Percentiles rank a stretch among this genome's conserved stretches.
These are phyloP conservation scores for Polypterus bichir DNA, from an alignment of 2,113 vertebrate species.

Conservation along the genomic window DNA sequence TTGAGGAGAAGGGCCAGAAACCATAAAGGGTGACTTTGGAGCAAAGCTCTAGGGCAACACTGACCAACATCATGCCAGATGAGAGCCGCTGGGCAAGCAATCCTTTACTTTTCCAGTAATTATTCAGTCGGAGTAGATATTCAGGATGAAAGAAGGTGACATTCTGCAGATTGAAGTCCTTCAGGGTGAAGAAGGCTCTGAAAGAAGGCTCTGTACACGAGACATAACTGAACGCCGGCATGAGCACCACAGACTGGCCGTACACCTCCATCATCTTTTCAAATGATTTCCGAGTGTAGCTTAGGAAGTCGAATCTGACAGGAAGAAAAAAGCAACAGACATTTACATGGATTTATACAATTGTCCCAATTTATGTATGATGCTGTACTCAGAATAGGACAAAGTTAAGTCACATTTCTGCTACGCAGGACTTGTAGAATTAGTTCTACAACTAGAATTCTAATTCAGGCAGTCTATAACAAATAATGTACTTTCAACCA, in stretches of 20 bases:
- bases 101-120: slow-evolving; percentile 73
- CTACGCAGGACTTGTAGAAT: too few species aligned
- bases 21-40: slow-evolving; percentile 74
- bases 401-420: too few species aligned
- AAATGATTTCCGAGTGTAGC: too few species aligned
- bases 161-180: slow-evolving; percentile 55
- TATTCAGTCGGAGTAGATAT: slow-evolving; percentile 62
- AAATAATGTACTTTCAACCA: too few species aligned
- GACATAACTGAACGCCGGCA: slow-evolving; percentile 76
- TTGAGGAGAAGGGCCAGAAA: slow-evolving; percentile 84
- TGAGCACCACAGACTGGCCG: slow-evolving; percentile 49
- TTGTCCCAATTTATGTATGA: too few species aligned
- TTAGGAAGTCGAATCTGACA: too few species aligned
- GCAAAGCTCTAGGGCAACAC: slow-evolving; percentile 75
- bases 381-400: too few species aligned
- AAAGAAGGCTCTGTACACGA: slow-evolving; percentile 67
- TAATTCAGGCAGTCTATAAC: too few species aligned
- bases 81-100: slow-evolving; percentile 63
- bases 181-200: slow-evolving; percentile 61
- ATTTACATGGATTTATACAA: too few species aligned
- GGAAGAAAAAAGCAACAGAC: too few species aligned
- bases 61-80: slow-evolving; percentile 76
- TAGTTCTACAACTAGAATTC: too few species aligned
- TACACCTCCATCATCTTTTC: too few species aligned
- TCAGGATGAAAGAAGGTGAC: slow-evolving; percentile 72